These are phyloP conservation scores for Tetragonula clypearis DNA, from an alignment of 1,140 invertebrate genomes.

Conservation along the genomic window DNA sequence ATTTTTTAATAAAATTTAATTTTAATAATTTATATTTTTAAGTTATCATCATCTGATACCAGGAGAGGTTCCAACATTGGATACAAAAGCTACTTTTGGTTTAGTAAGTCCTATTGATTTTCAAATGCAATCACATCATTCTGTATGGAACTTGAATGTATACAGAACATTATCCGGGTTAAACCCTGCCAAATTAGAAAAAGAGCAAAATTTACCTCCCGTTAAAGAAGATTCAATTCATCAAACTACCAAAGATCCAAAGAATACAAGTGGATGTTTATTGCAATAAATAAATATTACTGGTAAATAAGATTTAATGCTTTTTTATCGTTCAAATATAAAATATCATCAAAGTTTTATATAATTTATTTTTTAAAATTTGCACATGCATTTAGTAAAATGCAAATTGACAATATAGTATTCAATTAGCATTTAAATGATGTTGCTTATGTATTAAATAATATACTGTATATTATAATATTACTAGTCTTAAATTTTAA, in stretches of 20 bases:
- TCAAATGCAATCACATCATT: conserved; percentile 81
- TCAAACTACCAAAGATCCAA: conserved; percentile 85
- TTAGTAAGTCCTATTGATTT: conserved; percentile 86
- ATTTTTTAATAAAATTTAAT: conserved; percentile 7
- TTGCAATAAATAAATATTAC: conserved; percentile 76
- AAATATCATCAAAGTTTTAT: background rate
- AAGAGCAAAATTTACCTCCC: conserved; percentile 84
- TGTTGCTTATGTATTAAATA: background rate
- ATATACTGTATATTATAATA: background rate
- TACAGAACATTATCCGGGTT: conserved; percentile 64
- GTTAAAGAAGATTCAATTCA: conserved; percentile 86
- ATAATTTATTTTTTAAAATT: conserved; percentile 26
- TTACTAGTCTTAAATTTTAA: background rate
- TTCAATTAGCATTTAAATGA: conserved; percentile 25
- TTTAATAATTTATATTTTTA: conserved; percentile 3
- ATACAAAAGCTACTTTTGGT: conserved; percentile 87
- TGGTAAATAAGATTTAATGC: conserved; percentile 32
- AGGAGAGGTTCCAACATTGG: conserved; percentile 84
- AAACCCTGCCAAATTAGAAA: conserved; percentile 67
- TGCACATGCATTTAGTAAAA: background rate
- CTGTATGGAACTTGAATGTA: conserved; percentile 82
- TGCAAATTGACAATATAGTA: conserved; percentile 35
- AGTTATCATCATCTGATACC: conserved; percentile 88
- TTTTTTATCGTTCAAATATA: conserved; percentile 34
- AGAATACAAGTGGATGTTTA: conserved; percentile 85